These are phyloP conservation scores for Sminthurinus signatus DNA, from an alignment of 1,140 invertebrate species.

Conservation along the genomic window DNA sequence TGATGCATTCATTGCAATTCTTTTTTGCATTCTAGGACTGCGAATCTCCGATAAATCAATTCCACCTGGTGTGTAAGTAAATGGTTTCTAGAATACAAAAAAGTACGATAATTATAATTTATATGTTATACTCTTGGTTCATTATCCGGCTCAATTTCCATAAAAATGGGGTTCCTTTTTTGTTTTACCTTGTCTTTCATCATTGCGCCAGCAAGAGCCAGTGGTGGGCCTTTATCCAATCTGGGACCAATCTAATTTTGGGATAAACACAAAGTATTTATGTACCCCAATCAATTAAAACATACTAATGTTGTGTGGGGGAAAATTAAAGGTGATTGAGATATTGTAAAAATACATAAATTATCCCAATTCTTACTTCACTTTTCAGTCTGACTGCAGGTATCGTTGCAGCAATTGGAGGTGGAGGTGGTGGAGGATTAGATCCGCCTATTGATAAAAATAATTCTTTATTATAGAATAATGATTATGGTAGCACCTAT, in stretches of 20 bases:
- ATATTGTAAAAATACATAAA: background rate
- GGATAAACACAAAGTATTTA: no score
- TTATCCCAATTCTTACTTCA: slow-evolving; percentile 44
- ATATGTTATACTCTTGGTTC: no score
- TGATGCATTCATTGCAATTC: slow-evolving; percentile 59
- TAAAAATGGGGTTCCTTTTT: no score
- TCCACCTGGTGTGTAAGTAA: slow-evolving; percentile 87
- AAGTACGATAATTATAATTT: no score
- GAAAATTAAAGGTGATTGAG: background rate
- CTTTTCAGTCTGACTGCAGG: slow-evolving; percentile 52
- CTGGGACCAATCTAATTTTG: slow-evolving; percentile 31
- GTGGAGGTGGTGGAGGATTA: slow-evolving; percentile 51
- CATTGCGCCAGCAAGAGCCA: slow-evolving; percentile 86
- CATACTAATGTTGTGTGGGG: background rate
- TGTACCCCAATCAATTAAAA: no score
- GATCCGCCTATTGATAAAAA: no score
- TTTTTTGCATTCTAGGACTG: slow-evolving; percentile 78
- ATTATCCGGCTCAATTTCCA: no score
- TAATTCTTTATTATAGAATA: no score
- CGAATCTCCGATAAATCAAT: slow-evolving; percentile 82
- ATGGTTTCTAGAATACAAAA: no score
- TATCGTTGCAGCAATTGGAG: slow-evolving; percentile 45
- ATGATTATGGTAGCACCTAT: no score
- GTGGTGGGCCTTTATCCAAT: slow-evolving; percentile 55
- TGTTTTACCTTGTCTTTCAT: slow-evolving; percentile 95